Percentiles rank a stretch among this genome's conserved stretches.
Conservation (phyloP, 2,888 invertebrate genomes). For the Arctia plantaginis region DNA sequence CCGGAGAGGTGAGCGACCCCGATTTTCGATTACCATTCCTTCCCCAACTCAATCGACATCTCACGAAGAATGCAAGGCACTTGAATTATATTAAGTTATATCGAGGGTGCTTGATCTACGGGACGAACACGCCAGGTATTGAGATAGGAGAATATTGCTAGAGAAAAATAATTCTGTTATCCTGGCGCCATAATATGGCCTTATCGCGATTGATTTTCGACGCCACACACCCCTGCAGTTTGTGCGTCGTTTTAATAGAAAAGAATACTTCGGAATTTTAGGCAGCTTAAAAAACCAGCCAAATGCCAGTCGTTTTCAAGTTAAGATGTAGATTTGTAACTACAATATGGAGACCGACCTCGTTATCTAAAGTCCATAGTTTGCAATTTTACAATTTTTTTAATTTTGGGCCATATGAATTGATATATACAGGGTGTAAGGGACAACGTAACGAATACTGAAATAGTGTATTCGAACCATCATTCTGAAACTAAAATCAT, state of each 20-base stretch:
- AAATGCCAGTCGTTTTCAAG: background rate
- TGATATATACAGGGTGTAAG: too few relatives aligned
- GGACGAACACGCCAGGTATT: slow-evolving; percentile 25
- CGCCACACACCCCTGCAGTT: background rate
- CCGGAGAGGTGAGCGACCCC: slow-evolving; percentile 28
- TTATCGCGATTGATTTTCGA: slow-evolving; percentile 8
- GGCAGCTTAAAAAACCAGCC: background rate
- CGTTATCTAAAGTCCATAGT: too few relatives aligned
- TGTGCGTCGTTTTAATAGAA: background rate
- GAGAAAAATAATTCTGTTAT: slow-evolving; percentile 28
- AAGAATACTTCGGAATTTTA: background rate
- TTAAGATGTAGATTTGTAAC: too few relatives aligned
- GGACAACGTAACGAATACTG: too few relatives aligned
- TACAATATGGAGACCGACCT: too few relatives aligned
- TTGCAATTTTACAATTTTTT: too few relatives aligned
- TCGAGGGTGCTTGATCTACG: slow-evolving; percentile 61
- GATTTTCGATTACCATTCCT: slow-evolving; percentile 59
- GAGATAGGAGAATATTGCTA: slow-evolving; percentile 22
- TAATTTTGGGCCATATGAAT: too few relatives aligned
- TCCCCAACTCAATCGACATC: slow-evolving; percentile 53
- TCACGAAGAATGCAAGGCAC: slow-evolving; percentile 57
- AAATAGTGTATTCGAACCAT: too few relatives aligned
- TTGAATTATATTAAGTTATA: slow-evolving; percentile 73
- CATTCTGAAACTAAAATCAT: too few relatives aligned
- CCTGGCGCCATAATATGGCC: slow-evolving; percentile 1